Percentiles rank a stretch among this genome's conserved stretches.
Evolutionary conservation across 2,888 invertebrate species (phyloP).

Genomic region (Tenthredo notha): DNA sequence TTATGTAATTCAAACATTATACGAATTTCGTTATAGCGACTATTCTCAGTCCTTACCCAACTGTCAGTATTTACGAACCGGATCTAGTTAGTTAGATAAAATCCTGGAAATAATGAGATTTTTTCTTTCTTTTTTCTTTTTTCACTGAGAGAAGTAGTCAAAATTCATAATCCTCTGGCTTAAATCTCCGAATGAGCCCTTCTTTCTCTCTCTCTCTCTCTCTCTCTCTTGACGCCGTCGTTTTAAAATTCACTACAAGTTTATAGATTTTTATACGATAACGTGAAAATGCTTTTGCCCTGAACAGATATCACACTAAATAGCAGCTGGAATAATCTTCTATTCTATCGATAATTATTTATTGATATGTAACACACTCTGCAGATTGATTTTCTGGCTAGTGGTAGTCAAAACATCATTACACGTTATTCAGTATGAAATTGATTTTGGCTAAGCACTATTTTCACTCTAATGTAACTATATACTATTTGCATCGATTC

Average conservation of each 20-base stretch:
- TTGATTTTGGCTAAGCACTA: neutral
- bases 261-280: neutral
- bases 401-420: neutral
- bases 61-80: neutral
- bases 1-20: neutral
- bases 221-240: neutral
- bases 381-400: neutral
- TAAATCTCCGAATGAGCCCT: neutral
- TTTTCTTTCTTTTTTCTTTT: slow-evolving; percentile 1
- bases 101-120: neutral
- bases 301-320: neutral
- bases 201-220: neutral
- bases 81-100: neutral
- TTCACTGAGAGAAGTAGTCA: neutral
- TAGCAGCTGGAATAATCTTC: neutral
- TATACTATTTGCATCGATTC: neutral
- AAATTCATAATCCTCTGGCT: neutral
- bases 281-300: neutral
- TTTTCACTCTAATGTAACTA: neutral
- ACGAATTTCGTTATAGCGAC: neutral
- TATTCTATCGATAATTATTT: neutral
- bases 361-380: neutral
- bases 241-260: neutral
- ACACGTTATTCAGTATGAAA: neutral
- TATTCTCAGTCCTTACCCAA: neutral